Conservation (phyloP, 2,113 vertebrate species). For the Leucopternis melanops region DNA sequence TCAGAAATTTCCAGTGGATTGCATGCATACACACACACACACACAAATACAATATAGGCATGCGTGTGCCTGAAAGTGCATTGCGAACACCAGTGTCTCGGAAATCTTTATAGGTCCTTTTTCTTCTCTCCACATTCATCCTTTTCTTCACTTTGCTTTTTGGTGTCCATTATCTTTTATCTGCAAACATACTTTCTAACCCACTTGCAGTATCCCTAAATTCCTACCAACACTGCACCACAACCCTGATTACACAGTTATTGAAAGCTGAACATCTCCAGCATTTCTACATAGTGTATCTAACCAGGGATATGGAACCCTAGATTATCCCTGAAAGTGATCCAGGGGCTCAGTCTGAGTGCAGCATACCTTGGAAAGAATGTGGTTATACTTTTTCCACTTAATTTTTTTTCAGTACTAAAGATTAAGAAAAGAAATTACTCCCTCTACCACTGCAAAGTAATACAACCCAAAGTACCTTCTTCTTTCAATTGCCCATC, state of each 20-base stretch:
- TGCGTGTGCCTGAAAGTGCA: background rate
- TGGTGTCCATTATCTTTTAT: background rate
- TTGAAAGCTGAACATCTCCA: background rate
- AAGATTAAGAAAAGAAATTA: background rate
- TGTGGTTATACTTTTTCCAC: background rate
- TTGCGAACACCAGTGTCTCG: background rate
- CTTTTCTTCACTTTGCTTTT: background rate
- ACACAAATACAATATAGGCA: background rate
- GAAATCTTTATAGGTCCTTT: background rate
- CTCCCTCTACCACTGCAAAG: background rate
- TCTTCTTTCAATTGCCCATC: background rate
- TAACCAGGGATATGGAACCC: background rate
- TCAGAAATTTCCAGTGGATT: background rate
- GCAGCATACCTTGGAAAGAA: background rate
- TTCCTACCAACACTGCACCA: background rate
- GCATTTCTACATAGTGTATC: background rate
- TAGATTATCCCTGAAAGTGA: background rate
- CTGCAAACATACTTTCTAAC: background rate
- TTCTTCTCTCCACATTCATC: background rate
- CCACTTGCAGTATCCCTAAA: background rate
- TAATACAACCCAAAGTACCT: background rate
- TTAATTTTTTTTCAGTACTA: background rate
- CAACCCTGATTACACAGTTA: background rate
- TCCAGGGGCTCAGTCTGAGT: background rate
- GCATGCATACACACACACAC: background rate